These are phyloP conservation scores for Ciconia maguari DNA, from an alignment of 2,113 vertebrate genomes.

Conservation along the genomic window DNA sequence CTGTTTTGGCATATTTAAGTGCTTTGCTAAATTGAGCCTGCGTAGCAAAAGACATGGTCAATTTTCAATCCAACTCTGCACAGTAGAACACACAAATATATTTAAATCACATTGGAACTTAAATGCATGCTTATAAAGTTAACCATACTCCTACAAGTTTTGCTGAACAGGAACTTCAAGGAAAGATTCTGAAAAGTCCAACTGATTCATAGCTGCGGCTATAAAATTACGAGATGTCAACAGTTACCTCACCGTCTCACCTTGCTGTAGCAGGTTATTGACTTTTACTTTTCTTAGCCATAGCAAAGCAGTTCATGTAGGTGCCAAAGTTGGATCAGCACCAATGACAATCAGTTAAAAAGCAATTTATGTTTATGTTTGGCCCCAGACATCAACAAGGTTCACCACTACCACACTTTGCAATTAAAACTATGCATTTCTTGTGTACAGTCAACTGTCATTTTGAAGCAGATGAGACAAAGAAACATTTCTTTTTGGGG, in stretches of 20 bases:
- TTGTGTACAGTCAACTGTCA: neutral
- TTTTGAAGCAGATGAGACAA: neutral
- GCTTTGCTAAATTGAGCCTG: neutral
- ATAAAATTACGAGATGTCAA: neutral
- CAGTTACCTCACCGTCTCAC: neutral
- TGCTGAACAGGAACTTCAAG: neutral
- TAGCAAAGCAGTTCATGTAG: neutral
- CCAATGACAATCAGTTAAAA: neutral
- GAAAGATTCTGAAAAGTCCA: neutral
- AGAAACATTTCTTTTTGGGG: neutral
- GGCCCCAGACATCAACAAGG: neutral
- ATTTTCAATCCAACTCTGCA: neutral
- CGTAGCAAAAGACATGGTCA: neutral
- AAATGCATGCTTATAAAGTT: neutral
- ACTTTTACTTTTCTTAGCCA: neutral
- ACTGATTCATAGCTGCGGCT: neutral
- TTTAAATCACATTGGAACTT: neutral
- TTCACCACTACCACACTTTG: neutral
- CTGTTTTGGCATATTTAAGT: neutral
- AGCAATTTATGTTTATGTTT: neutral
- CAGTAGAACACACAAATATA: neutral
- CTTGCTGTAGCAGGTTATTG: neutral
- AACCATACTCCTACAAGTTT: neutral
- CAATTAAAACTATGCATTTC: neutral
- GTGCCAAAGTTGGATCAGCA: neutral